These are phyloP conservation scores for Heliconius hortense DNA, from an alignment of 2,888 invertebrate species.

Conservation along the genomic window DNA sequence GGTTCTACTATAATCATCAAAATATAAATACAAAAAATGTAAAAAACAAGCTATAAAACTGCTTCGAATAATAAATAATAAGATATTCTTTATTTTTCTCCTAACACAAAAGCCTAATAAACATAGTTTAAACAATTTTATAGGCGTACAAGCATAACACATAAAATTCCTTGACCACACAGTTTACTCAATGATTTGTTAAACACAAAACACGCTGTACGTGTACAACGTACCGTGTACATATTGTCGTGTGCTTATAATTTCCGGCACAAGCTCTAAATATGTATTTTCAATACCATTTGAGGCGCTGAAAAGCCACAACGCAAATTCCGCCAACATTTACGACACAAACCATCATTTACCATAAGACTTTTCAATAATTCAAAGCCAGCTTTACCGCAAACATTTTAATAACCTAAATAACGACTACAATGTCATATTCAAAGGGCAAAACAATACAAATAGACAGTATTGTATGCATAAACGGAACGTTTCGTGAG, in stretches of 20 bases:
- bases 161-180: slow-evolving; percentile 8
- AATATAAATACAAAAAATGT: background rate
- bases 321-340: slow-evolving; percentile 31
- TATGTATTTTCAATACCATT: slow-evolving; percentile 31
- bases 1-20: background rate
- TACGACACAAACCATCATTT: slow-evolving; percentile 35
- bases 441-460: slow-evolving; percentile 43
- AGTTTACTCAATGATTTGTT: slow-evolving; percentile 11
- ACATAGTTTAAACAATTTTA: background rate
- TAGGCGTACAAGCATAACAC: background rate
- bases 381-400: slow-evolving; percentile 42
- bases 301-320: slow-evolving; percentile 26
- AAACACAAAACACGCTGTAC: background rate
- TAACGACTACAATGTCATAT: slow-evolving; percentile 43
- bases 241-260: slow-evolving; percentile 10
- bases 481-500: slow-evolving; percentile 41
- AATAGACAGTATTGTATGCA: slow-evolving; percentile 44
- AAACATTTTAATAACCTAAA: slow-evolving; percentile 44
- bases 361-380: slow-evolving; percentile 41
- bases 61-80: background rate
- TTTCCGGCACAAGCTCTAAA: slow-evolving; percentile 22
- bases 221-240: background rate
- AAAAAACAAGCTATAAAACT: too few species aligned
- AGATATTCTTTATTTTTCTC: background rate
- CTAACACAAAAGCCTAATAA: background rate